A percentile compares a stretch with the other conserved stretches of the same genome.
These are phyloP conservation scores for Cosmorhoe ocellata DNA, from an alignment of 2,888 invertebrate species.

Conservation along the genomic window DNA sequence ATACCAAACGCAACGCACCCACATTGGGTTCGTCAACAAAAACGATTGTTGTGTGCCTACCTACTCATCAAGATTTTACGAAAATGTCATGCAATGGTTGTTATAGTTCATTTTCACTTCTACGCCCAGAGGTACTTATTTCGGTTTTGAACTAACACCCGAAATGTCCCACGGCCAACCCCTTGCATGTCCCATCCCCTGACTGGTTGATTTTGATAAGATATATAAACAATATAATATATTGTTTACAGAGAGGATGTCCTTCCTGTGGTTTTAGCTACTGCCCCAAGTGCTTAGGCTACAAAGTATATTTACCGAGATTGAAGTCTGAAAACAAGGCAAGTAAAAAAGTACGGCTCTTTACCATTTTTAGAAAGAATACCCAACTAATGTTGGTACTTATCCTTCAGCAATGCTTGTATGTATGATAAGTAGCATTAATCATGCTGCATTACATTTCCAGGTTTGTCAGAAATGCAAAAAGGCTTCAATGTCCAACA, in stretches of 20 bases:
- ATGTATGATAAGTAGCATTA: no score
- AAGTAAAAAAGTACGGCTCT: conserved; percentile 49
- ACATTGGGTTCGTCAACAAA: no score
- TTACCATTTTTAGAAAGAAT: no score
- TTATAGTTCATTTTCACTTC: conserved; percentile 86
- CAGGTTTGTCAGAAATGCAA: conserved; percentile 72
- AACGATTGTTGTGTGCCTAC: no score
- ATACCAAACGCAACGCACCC: no score
- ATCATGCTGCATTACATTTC: conserved; percentile 10
- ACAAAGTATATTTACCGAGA: conserved; percentile 86
- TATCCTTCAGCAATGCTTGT: no score
- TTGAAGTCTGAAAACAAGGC: conserved; percentile 85
- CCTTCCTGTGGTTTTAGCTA: conserved; percentile 92
- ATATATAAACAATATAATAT: background rate
- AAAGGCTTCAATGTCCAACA: conserved; percentile 36
- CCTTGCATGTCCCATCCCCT: background rate
- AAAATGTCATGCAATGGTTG: conserved; percentile 89
- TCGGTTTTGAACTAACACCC: background rate
- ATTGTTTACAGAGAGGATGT: conserved; percentile 88
- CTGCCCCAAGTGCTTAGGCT: conserved; percentile 90
- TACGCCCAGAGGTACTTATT: conserved; percentile 85
- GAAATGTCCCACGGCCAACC: no score
- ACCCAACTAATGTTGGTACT: no score
- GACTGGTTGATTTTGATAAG: background rate
- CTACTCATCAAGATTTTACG: no score